These are phyloP conservation scores for Desmophyllum pertusum DNA, from an alignment of 92 coral and sea anemone genomes.

Conservation along the genomic window DNA sequence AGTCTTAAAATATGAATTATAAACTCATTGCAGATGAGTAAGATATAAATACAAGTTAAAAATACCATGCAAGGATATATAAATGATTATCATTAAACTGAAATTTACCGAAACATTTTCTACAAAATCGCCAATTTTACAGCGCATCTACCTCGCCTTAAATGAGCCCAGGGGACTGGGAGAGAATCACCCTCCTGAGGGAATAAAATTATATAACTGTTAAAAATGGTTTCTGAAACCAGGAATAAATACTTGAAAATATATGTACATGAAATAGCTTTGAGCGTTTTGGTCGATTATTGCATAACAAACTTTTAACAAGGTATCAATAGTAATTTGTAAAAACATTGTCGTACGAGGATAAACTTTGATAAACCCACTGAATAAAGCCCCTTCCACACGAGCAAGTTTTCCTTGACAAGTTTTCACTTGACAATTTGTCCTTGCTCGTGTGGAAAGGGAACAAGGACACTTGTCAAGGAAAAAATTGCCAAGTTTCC, in stretches of 20 bases:
- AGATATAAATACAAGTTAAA: slow-evolving; percentile 5
- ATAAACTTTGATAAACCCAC: background rate
- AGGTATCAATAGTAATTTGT: background rate
- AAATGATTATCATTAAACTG: background rate
- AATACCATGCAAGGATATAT: slow-evolving; percentile 3
- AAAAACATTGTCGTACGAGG: background rate
- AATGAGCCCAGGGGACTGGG: background rate
- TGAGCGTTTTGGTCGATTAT: background rate
- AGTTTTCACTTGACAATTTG: too few relatives aligned
- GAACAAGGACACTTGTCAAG: too few relatives aligned
- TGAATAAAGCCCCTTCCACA: too few relatives aligned
- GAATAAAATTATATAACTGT: background rate
- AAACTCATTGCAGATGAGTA: slow-evolving; percentile 10
- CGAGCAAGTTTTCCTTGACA: too few relatives aligned
- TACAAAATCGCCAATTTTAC: slow-evolving; percentile 41
- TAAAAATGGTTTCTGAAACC: slow-evolving; percentile 15
- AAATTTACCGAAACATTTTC: slow-evolving; percentile 8
- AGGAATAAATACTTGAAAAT: slow-evolving; percentile 4
- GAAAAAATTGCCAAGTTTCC: too few relatives aligned
- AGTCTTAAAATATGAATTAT: slow-evolving; percentile 2
- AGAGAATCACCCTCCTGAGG: background rate
- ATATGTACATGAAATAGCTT: background rate
- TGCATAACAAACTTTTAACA: background rate
- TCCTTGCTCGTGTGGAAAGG: too few relatives aligned
- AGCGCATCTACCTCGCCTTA: slow-evolving; percentile 7